Base-by-base conservation (phyloP, 2,888 invertebrate species). In the Lasioglossum malachurum region DNA sequence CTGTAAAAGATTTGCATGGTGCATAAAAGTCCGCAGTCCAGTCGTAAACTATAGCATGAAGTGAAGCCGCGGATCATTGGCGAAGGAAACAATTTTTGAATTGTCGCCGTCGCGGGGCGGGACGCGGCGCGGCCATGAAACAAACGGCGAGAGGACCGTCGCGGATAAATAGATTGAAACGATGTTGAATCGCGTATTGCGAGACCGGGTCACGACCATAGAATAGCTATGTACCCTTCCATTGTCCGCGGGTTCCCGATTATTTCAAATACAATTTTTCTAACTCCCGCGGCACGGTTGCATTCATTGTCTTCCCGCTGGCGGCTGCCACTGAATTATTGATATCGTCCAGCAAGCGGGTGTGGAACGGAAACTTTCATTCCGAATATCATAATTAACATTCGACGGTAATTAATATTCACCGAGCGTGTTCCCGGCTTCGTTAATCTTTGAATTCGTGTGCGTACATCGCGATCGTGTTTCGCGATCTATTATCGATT, bases 321-420 rank as follows among this genome's bases (percentile, higher is more conserved):
- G n/a, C n/a, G 41, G 35, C 38, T 31, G 49, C 41, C 31, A n/a
- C n/a, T 74, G 53, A 81, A 82, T 82, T 71, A 83, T 44, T 46
- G 27, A 81, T 38, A 71, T 8, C 38, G 19, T 64, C 31, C 64
- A 64, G 31, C 31, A 23, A 57, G 69, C 46, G 16, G 49, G n/a
- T 19, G 31, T 7, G 16, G n/a, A 49, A 23, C 41, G 12, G 64
- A 46, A 35, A 53, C 53, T 71, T 83, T 69, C 44, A 67, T 46
- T 81, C 35, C 14, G 31, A 44, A 35, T 46, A 53, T 41, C 73
- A 38, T 57, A 64, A 75, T 75, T 57, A 75, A 57, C 74, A 23
- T 81, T 71, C 16, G 16, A 3, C 75, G 35, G 27, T 49, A 75
- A 82, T 83, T 81, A 75, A 82, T 75, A 83, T 81, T 49, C 75